Evolutionary conservation across 1,140 invertebrate genomes (phyloP).

Genomic region (Aphelenchoides avenae): DNA sequence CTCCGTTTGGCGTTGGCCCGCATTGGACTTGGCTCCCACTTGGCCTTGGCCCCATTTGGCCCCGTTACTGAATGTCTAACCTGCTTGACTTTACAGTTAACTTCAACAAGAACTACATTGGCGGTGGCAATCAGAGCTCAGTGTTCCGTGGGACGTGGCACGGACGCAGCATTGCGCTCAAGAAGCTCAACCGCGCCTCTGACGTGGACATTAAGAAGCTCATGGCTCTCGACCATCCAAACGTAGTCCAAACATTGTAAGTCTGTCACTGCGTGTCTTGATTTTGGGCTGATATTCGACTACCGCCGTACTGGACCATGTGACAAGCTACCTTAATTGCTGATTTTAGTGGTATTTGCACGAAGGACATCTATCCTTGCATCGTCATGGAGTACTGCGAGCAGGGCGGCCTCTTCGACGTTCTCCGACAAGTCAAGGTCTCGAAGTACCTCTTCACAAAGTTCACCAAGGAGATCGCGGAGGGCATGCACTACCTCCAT

Average conservation of each 20-base stretch:
- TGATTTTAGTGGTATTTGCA: slow-evolving; percentile 40
- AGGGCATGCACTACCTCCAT: slow-evolving; percentile 93
- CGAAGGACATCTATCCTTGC: slow-evolving; percentile 44
- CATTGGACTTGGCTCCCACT: too few relatives aligned
- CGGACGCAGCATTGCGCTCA: slow-evolving; percentile 64
- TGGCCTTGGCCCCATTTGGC: too few relatives aligned
- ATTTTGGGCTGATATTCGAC: too few relatives aligned
- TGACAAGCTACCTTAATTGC: too few relatives aligned
- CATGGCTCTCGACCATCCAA: slow-evolving; percentile 87
- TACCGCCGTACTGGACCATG: too few relatives aligned
- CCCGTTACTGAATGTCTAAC: too few relatives aligned
- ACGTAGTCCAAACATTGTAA: slow-evolving; percentile 81
- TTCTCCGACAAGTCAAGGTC: slow-evolving; percentile 76
- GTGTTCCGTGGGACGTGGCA: slow-evolving; percentile 75
- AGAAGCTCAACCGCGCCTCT: slow-evolving; percentile 82
- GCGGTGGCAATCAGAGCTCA: slow-evolving; percentile 58
- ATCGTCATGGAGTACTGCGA: slow-evolving; percentile 46
- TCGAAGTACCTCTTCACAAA: slow-evolving; percentile 77
- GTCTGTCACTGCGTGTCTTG: not conserved
- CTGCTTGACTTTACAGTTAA: too few relatives aligned
- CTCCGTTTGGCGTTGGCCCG: too few relatives aligned
- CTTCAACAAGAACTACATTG: slow-evolving; percentile 46
- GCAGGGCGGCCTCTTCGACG: slow-evolving; percentile 64
- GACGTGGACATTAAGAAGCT: slow-evolving; percentile 92
- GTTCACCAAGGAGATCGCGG: slow-evolving; percentile 72